Evolutionary conservation across 2,888 invertebrate species (phyloP), one percentile per base, ranked within the genome.

Genomic region (Rutpela maculata): DNA sequence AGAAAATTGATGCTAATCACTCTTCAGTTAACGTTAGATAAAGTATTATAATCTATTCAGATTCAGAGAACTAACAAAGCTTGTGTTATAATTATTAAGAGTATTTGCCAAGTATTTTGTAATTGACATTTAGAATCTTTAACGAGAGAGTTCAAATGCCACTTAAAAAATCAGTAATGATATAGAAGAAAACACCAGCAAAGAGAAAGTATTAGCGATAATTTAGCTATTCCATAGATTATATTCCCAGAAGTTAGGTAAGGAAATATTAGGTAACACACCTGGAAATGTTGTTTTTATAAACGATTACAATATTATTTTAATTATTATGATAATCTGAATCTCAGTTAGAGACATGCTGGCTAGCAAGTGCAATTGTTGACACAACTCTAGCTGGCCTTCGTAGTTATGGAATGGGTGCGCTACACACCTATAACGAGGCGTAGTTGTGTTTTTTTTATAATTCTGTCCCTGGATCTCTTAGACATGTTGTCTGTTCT

Each of bases 401-500:
- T 86, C 83, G 77, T 75, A 69, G 73, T 77, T 79, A 78, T 80
- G 81, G 85, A 86, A 86, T 87, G 85, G 85, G 87, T 84, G 85
- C 81, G 87, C 84, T 86, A 85, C 86, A 85, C 85, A 83, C 84
- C 82, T 85, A 59, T 43, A 86, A 85, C 86, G 85, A 87, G 87
- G 86, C 86, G 86, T 86, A 81, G 81, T 81, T 80, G 71, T 74
- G 71, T 74, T 78, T 76, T 80, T 78, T 79, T 78, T 81, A 77
- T 74, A 60, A 62, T 68, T 56, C 26, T 70, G 82, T 83, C 84
- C 82, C 83, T 84, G 83, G 81, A 84, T 75, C 77, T 79, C 60
- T 74, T 79, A 82, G 84, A 83, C 85, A 83, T 78, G 69, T 72
- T 79, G 85, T 84, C 83, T 83, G 77, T 79, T 60, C 66, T 74